phyloP scores from a whole-genome alignment of 1,140 invertebrate species.

The Panagrolaimus sp. region DNA sequence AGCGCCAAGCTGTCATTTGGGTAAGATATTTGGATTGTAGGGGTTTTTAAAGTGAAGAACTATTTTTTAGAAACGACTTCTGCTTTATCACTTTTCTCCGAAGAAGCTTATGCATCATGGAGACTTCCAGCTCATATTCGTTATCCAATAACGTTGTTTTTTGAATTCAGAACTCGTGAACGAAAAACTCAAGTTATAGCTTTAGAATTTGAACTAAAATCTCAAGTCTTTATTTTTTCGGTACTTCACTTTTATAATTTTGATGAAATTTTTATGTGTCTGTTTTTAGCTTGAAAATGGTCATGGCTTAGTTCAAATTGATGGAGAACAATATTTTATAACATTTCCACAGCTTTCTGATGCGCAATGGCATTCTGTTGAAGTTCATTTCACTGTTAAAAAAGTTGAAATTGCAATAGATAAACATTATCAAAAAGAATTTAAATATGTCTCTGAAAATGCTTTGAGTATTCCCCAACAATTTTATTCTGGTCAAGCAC shows the following conservation, averaged over 20 bases:
- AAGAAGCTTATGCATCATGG: constrained; percentile 46
- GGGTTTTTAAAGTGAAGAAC: not conserved
- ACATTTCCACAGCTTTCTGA: constrained; percentile 36
- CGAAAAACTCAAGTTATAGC: constrained; percentile 44
- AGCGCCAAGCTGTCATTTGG: constrained; percentile 10
- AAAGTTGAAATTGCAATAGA: constrained; percentile 34
- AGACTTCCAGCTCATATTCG: constrained; percentile 28
- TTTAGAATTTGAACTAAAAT: constrained; percentile 47
- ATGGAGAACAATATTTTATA: constrained; percentile 40
- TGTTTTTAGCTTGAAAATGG: constrained; percentile 51
- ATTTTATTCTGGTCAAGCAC: constrained; percentile 40
- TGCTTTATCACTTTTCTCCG: constrained; percentile 20
- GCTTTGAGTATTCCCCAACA: constrained; percentile 18
- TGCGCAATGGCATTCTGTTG: constrained; percentile 43
- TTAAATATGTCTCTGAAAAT: not conserved
- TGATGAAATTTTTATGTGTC: not conserved
- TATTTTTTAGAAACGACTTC: constrained; percentile 5
- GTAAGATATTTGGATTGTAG: constrained; percentile 17
- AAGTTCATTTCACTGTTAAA: constrained; percentile 25
- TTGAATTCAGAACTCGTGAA: constrained; percentile 53
- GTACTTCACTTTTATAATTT: constrained; percentile 36
- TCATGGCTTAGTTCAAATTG: constrained; percentile 33
- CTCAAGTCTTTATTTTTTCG: constrained; percentile 45
- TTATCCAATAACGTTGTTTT: constrained; percentile 38
- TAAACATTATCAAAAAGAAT: constrained; percentile 36